These are phyloP conservation scores for Cryptomyrus ogoouensis DNA, from an alignment of 2,113 vertebrate genomes.

Conservation along the genomic window DNA sequence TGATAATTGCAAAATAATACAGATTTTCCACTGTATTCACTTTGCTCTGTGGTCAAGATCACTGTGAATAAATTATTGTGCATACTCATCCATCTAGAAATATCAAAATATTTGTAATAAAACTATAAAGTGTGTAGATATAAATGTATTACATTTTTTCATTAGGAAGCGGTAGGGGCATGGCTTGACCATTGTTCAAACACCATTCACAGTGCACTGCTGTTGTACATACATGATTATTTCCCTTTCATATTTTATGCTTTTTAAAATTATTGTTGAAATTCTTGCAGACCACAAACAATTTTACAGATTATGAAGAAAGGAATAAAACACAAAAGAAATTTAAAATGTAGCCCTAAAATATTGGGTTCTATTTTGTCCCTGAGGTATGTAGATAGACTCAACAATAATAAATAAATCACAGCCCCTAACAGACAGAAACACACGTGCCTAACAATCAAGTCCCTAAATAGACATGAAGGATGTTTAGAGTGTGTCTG, in stretches of 20 bases:
- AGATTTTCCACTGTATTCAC: background rate
- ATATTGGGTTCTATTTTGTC: background rate
- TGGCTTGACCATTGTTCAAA: background rate
- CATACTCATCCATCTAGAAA: background rate
- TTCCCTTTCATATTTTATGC: background rate
- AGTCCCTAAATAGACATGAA: background rate
- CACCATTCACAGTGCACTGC: background rate
- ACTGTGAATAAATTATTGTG: background rate
- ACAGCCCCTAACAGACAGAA: background rate
- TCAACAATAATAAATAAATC: background rate
- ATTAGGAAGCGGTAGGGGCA: no score
- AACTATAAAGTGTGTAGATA: background rate
- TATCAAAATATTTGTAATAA: background rate
- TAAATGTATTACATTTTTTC: background rate
- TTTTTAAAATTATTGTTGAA: background rate
- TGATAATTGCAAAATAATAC: background rate
- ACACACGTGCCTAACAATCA: background rate
- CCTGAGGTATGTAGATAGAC: background rate
- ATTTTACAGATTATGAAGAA: background rate
- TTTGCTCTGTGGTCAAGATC: background rate
- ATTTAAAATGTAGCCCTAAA: background rate
- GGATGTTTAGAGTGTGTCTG: background rate
- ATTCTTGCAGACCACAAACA: background rate
- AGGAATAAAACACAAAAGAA: background rate
- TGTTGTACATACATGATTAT: background rate